These are phyloP conservation scores for Busseola fusca DNA, from an alignment of 2,888 invertebrate species.

Conservation along the genomic window DNA sequence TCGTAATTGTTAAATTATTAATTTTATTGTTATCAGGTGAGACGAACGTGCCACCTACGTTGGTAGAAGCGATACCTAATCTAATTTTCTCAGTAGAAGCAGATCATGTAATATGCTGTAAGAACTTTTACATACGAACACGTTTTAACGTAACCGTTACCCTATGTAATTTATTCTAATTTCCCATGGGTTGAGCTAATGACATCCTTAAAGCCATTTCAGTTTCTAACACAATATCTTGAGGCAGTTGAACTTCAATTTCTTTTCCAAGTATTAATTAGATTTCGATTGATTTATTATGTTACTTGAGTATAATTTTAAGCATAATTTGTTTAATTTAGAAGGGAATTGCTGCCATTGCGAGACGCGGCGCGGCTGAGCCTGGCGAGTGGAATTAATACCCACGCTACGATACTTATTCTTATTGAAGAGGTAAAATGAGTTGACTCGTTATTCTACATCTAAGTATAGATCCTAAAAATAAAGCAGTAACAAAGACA, in stretches of 20 bases:
- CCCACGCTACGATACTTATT: conserved; percentile 49
- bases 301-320: conserved; percentile 41
- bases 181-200: conserved; percentile 81
- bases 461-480: conserved; percentile 42
- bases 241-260: conserved; percentile 64
- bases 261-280: conserved; percentile 62
- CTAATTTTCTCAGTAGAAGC: conserved; percentile 52
- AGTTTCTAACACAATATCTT: conserved; percentile 69
- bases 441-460: conserved; percentile 44
- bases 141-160: conserved; percentile 63
- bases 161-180: conserved; percentile 81
- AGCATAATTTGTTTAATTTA: conserved; percentile 53
- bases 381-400: conserved; percentile 53
- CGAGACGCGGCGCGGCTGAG: conserved; percentile 35
- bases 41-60: conserved; percentile 25
- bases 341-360: conserved; percentile 44
- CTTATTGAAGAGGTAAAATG: conserved; percentile 48
- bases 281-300: conserved; percentile 60
- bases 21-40: conserved; percentile 43
- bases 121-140: conserved; percentile 56
- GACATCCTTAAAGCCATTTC: conserved; percentile 80
- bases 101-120: conserved; percentile 49
- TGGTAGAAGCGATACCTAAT: conserved; percentile 30
- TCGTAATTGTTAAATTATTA: conserved; percentile 15
- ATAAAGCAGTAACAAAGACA: conserved; percentile 33